These are phyloP conservation scores for Manis pentadactyla DNA, from an alignment of 2,797 vertebrate species.

Conservation along the genomic window DNA sequence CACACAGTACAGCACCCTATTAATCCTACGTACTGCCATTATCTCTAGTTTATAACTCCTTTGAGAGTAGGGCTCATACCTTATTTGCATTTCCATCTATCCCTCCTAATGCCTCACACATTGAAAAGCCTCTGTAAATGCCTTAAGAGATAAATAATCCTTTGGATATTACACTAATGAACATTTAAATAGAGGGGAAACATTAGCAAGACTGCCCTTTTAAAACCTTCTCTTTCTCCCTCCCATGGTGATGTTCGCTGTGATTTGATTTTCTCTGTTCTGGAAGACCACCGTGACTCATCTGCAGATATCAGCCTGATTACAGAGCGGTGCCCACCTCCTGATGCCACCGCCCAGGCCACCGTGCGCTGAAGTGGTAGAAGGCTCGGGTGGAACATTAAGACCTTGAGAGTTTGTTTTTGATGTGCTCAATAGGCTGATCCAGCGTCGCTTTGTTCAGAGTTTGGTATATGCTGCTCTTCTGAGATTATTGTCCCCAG, in stretches of 20 bases:
- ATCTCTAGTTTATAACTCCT: background rate
- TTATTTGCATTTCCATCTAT: background rate
- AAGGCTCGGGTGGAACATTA: background rate
- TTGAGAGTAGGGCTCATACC: background rate
- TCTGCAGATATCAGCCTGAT: background rate
- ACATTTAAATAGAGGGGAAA: slow-evolving; percentile 10
- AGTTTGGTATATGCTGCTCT: background rate
- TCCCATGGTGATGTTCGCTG: background rate
- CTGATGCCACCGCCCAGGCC: background rate
- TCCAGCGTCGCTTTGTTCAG: background rate
- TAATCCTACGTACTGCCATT: background rate
- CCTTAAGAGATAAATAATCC: slow-evolving; percentile 10
- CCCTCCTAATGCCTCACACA: background rate
- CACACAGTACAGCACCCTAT: background rate
- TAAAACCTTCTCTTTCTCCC: background rate
- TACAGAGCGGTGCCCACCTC: background rate
- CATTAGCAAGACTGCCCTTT: background rate
- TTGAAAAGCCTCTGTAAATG: slow-evolving; percentile 22
- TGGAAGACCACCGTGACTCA: background rate
- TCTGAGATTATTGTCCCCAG: background rate
- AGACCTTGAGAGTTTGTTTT: background rate
- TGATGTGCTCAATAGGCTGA: background rate
- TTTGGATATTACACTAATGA: background rate
- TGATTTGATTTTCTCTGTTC: slow-evolving; percentile 31
- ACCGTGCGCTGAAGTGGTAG: background rate